Conservation (phyloP, 2,797 vertebrate species). For the Pseudochromis fuscus region DNA sequence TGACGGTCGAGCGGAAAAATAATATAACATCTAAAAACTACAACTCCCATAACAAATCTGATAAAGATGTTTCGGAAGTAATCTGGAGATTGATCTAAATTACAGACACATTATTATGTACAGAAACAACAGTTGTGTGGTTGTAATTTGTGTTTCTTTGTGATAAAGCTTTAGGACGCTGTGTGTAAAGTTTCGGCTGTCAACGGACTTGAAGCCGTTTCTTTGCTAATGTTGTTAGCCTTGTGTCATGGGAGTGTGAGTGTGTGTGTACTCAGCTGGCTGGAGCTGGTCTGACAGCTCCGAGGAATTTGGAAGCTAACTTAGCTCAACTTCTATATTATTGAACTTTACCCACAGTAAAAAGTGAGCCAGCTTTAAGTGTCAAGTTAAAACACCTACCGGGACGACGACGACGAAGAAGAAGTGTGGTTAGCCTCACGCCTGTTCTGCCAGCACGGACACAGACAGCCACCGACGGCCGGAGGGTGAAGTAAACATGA, state of each 20-base stretch:
- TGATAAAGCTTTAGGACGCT: neutral
- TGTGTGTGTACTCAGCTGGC: conserved; percentile 54
- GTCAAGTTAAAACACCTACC: conserved; percentile 60
- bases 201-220: neutral
- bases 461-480: neutral
- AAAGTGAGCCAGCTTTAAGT: neutral
- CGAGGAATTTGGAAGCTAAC: conserved; percentile 21
- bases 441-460: conserved; percentile 14
- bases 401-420: no score
- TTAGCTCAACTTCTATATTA: conserved; percentile 27
- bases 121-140: neutral
- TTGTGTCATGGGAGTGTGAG: conserved; percentile 40
- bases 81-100: conserved; percentile 52
- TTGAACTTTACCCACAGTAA: conserved; percentile 11
- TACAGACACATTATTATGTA: conserved; percentile 5
- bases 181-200: neutral
- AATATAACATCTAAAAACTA: conserved; percentile 73
- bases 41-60: conserved; percentile 81
- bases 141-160: neutral
- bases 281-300: conserved; percentile 73
- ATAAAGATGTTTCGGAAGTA: conserved; percentile 83
- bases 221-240: conserved; percentile 53
- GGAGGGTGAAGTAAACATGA: conserved; percentile 60
- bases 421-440: conserved; percentile 15
- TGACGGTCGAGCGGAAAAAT: neutral